phyloP scores from a whole-genome alignment of 2,113 vertebrate genomes.

The Oreocharis arfaki region DNA sequence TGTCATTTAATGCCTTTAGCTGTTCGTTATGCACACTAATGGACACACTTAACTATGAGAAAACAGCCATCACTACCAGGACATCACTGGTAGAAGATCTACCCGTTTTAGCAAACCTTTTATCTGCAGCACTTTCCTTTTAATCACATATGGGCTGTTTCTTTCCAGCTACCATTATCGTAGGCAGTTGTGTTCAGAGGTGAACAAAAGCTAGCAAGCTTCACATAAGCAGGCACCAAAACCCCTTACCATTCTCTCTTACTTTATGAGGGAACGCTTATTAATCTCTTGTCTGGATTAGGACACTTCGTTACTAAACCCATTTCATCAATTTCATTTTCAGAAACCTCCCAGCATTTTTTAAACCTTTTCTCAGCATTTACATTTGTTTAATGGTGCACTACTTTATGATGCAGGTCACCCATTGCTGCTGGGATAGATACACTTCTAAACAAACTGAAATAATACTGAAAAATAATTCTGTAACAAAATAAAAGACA shows the following conservation, averaged over 20 bases:
- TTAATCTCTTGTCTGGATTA: neutral
- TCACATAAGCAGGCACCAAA: neutral
- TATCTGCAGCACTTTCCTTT: neutral
- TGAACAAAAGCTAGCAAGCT: neutral
- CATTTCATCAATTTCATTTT: neutral
- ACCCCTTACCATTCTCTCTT: neutral
- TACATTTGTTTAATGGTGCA: neutral
- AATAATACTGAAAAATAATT: neutral
- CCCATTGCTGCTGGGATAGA: neutral
- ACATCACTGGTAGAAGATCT: too few relatives aligned
- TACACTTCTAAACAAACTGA: neutral
- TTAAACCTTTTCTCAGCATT: neutral
- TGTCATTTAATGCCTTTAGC: neutral
- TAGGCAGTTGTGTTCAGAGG: neutral
- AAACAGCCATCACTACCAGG: neutral
- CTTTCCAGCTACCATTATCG: neutral
- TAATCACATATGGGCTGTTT: neutral
- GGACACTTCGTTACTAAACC: neutral
- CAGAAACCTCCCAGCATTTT: neutral
- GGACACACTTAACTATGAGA: neutral
- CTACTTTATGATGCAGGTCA: neutral
- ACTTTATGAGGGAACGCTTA: neutral
- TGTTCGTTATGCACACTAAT: neutral
- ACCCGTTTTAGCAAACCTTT: neutral
- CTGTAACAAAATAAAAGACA: neutral